Percentiles rank a stretch among this genome's conserved stretches.
phyloP scores from a whole-genome alignment of 2,113 vertebrate genomes.

The Ivindomyrus marchei region DNA sequence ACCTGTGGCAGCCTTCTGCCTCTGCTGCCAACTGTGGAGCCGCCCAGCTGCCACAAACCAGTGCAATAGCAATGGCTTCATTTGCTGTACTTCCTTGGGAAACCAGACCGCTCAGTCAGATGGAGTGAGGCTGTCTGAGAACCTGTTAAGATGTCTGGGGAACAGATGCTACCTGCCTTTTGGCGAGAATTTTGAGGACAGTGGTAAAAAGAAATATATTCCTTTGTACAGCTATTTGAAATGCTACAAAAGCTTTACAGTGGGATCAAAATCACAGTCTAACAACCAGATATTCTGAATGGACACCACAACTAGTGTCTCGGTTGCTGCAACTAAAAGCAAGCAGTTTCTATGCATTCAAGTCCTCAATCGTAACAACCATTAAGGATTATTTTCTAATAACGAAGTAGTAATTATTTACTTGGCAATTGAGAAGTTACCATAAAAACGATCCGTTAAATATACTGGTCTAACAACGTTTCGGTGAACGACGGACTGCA shows the following conservation, averaged over 20 bases:
- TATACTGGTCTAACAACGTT: neutral
- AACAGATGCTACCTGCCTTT: neutral
- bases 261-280: neutral
- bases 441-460: neutral
- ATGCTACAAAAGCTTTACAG: neutral
- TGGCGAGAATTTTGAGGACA: neutral
- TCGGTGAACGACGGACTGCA: neutral
- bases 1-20: neutral
- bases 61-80: neutral
- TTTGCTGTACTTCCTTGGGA: neutral
- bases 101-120: neutral
- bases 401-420: neutral
- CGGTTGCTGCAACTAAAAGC: neutral
- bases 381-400: neutral
- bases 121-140: neutral
- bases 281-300: neutral
- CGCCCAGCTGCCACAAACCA: neutral
- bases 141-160: neutral
- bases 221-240: neutral
- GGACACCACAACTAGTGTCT: neutral
- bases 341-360: neutral
- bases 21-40: constrained; percentile 27
- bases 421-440: neutral
- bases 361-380: neutral
- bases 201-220: neutral